Percentiles rank a stretch among this genome's conserved stretches.
These are phyloP conservation scores for Arothron firmamentum DNA, from an alignment of 2,113 vertebrate genomes.

Conservation along the genomic window DNA sequence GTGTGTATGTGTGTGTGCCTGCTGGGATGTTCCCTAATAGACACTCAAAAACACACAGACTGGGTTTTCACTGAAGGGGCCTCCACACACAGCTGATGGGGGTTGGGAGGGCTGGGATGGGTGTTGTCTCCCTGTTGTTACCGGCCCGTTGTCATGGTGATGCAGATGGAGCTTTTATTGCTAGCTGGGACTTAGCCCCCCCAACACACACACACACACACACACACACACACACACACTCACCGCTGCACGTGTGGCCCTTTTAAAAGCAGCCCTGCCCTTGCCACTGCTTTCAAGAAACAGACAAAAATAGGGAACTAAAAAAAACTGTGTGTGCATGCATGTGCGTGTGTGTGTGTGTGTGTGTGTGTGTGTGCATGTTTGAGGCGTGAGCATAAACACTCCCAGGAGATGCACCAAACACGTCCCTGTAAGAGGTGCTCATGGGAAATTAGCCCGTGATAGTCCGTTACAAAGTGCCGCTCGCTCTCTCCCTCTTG, in stretches of 20 bases:
- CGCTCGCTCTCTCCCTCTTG: slow-evolving; percentile 17
- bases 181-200: slow-evolving; percentile 46
- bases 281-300: slow-evolving; percentile 31
- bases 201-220: slow-evolving; percentile 15
- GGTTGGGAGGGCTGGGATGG: slow-evolving; percentile 66
- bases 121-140: slow-evolving; percentile 71
- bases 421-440: slow-evolving; percentile 51
- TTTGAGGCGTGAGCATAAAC: slow-evolving; percentile 54
- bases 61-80: neutral
- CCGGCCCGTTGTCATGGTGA: slow-evolving; percentile 73
- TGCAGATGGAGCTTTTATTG: slow-evolving; percentile 66
- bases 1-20: slow-evolving; percentile 39
- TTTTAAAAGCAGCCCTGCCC: slow-evolving; percentile 39
- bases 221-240: slow-evolving; percentile 13
- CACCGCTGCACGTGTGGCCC: slow-evolving; percentile 31
- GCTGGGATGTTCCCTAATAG: slow-evolving; percentile 56
- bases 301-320: slow-evolving; percentile 10
- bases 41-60: neutral
- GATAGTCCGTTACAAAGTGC: slow-evolving; percentile 49
- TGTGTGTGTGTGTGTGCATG: slow-evolving; percentile 18
- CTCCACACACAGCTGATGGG: slow-evolving; percentile 51
- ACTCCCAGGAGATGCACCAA: slow-evolving; percentile 53
- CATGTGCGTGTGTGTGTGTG: slow-evolving; percentile 22
- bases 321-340: slow-evolving; percentile 4
- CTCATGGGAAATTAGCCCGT: slow-evolving; percentile 62